Evolutionary conservation across 2,113 vertebrate species (phyloP).

Genomic region (Ceyx margarethae): DNA sequence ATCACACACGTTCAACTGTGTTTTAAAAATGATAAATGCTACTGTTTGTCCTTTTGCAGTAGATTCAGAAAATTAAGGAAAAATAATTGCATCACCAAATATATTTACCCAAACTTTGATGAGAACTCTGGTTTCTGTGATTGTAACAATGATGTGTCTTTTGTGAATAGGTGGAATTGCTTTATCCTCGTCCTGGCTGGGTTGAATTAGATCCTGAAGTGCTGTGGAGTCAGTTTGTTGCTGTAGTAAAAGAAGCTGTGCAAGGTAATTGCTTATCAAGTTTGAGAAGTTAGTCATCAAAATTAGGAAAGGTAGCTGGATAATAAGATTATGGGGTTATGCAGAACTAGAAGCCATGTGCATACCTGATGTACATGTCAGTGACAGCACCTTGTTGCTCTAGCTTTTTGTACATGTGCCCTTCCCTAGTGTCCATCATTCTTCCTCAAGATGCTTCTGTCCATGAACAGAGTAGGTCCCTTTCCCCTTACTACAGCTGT

Average conservation of each 20-base stretch:
- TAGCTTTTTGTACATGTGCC: neutral
- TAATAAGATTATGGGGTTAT: neutral
- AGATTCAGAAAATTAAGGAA: neutral
- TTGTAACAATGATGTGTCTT: neutral
- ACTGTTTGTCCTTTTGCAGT: neutral
- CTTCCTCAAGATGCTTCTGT: neutral
- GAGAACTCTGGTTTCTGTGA: neutral
- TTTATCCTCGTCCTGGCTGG: constrained; percentile 83
- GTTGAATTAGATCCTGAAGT: constrained; percentile 91
- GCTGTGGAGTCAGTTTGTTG: constrained; percentile 86
- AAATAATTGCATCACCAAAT: neutral
- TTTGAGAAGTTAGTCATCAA: neutral
- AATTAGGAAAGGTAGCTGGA: neutral
- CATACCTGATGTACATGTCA: neutral
- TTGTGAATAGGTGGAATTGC: constrained; percentile 75
- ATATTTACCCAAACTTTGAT: neutral
- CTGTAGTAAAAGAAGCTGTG: constrained; percentile 87
- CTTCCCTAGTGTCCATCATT: neutral
- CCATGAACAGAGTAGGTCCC: neutral
- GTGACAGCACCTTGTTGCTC: neutral
- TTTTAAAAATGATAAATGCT: neutral
- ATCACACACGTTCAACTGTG: fast-evolving
- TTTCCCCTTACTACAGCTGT: neutral
- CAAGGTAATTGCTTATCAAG: constrained; percentile 78
- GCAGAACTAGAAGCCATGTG: neutral